Evolutionary conservation across 2,888 invertebrate genomes (phyloP).

Genomic region (Phortica okadai): DNA sequence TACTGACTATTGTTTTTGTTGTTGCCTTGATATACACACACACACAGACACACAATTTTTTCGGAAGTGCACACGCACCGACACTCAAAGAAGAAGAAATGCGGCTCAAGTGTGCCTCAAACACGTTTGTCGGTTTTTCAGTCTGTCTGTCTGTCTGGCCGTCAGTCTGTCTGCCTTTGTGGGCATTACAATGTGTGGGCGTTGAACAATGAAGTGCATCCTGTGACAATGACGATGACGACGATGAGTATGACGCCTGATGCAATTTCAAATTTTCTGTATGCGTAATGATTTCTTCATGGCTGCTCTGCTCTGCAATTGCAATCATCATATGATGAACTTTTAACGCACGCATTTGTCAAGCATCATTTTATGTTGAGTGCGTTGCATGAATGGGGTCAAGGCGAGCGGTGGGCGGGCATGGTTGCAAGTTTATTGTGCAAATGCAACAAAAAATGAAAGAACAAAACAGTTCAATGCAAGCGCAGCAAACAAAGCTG

Average conservation of each 20-base stretch:
- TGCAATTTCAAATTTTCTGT: background rate
- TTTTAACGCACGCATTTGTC: background rate
- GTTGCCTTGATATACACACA: background rate
- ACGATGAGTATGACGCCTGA: background rate
- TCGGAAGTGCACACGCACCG: slow-evolving; percentile 27
- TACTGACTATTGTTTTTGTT: background rate
- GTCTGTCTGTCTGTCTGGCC: background rate
- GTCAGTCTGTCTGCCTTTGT: background rate
- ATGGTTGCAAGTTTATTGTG: background rate
- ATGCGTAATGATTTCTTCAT: background rate
- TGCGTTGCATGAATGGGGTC: background rate
- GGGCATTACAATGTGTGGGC: background rate
- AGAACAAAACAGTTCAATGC: background rate
- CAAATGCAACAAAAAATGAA: too few relatives aligned
- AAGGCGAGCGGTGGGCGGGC: too few relatives aligned
- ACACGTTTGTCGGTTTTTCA: background rate
- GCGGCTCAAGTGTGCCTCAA: slow-evolving; percentile 6
- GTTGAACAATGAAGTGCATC: slow-evolving; percentile 18
- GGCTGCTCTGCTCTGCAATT: background rate
- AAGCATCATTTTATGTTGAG: background rate
- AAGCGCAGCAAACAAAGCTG: background rate
- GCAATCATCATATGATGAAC: background rate
- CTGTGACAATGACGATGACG: slow-evolving; percentile 12
- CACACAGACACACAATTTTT: slow-evolving; percentile 15
- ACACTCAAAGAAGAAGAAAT: slow-evolving; percentile 17